Evolutionary conservation across 1,140 invertebrate genomes (phyloP).

Genomic region (Drosophila kanapiae): DNA sequence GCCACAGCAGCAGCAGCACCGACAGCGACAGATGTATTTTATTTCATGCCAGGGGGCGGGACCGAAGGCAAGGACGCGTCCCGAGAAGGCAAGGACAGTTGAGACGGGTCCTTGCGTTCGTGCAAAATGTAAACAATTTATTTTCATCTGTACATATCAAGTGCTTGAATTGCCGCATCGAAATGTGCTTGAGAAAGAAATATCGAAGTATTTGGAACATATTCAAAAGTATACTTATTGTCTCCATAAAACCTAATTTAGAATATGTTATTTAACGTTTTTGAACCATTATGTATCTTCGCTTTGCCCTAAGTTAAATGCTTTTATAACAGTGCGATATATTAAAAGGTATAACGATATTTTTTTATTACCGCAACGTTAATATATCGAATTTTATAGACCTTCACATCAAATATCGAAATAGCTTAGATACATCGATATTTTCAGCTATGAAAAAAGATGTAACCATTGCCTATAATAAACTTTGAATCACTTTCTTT

Average conservation of each 20-base stretch:
- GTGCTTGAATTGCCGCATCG: conserved; percentile 52
- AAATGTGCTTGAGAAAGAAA: conserved; percentile 28
- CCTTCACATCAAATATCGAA: too few relatives aligned
- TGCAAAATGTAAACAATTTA: conserved; percentile 60
- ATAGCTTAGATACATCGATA: too few relatives aligned
- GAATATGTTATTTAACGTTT: neutral
- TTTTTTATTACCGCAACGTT: too few relatives aligned
- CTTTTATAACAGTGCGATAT: too few relatives aligned
- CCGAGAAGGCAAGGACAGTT: conserved; percentile 20
- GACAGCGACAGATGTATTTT: conserved; percentile 69
- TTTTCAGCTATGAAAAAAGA: too few relatives aligned
- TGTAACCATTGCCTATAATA: too few relatives aligned
- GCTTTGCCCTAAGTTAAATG: neutral
- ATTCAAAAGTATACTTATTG: too few relatives aligned
- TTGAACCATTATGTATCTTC: neutral
- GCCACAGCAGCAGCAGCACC: conserved; percentile 18
- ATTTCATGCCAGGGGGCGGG: conserved; percentile 45
- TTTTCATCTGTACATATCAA: conserved; percentile 59
- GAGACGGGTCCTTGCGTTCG: conserved; percentile 23
- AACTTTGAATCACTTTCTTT: too few relatives aligned
- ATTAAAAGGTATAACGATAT: too few relatives aligned
- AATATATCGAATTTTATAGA: too few relatives aligned
- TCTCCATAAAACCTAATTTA: neutral
- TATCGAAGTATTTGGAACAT: neutral
- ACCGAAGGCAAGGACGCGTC: conserved; percentile 1